Percentiles rank a stretch among this genome's conserved stretches.
phyloP scores from a whole-genome alignment of 2,888 invertebrate species.

The Saturnia pavonia region DNA sequence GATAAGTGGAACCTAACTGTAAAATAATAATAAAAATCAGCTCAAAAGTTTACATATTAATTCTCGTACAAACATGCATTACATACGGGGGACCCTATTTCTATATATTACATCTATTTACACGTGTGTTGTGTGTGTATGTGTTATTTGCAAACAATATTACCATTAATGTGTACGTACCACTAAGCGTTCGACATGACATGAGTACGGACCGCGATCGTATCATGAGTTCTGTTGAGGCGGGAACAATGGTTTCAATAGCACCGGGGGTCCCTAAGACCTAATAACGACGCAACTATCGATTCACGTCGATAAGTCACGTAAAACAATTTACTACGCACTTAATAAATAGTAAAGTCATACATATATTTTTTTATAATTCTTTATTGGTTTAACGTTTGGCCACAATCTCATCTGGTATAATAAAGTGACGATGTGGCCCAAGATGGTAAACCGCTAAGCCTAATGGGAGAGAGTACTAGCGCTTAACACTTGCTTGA shows the following conservation, averaged over 20 bases:
- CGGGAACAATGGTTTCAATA: conserved; percentile 57
- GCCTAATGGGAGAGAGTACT: too few relatives aligned
- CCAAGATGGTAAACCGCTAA: too few relatives aligned
- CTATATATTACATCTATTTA: conserved; percentile 15
- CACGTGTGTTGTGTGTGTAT: background rate
- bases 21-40: too few relatives aligned
- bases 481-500: too few relatives aligned
- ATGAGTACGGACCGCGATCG: background rate
- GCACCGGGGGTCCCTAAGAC: conserved; percentile 49
- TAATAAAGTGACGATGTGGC: too few relatives aligned
- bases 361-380: background rate
- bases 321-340: conserved; percentile 43
- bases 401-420: too few relatives aligned
- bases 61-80: background rate
- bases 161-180: conserved; percentile 3
- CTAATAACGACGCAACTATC: conserved; percentile 55
- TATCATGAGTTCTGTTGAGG: background rate
- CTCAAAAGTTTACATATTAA: too few relatives aligned
- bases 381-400: too few relatives aligned
- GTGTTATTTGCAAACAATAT: conserved; percentile 6
- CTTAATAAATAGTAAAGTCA: background rate
- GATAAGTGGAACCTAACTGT: too few relatives aligned
- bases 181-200: conserved; percentile 21
- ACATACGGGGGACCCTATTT: background rate
- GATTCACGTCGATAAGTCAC: conserved; percentile 62